Conservation (phyloP, 2,113 vertebrate genomes). For the Genyomyrus donnyi region DNA sequence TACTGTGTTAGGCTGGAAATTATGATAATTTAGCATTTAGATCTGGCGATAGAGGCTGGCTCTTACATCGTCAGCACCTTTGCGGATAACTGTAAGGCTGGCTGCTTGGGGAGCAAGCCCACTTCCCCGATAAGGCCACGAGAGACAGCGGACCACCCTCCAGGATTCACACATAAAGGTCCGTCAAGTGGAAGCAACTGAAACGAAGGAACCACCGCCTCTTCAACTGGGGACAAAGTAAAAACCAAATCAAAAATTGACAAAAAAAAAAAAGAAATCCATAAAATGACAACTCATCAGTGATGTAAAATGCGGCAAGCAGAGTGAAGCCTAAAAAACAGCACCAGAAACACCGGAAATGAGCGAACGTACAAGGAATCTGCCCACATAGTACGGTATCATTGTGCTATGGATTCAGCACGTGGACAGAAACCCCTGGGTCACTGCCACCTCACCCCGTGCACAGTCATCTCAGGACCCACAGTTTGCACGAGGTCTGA, state of each 20-base stretch:
- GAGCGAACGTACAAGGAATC: not conserved
- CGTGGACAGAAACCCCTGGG: not conserved
- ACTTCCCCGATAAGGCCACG: not conserved
- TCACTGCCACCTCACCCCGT: not conserved
- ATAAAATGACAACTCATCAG: not conserved
- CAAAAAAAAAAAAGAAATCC: not conserved
- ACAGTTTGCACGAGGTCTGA: not conserved
- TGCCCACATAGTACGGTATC: not conserved
- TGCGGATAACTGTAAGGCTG: not conserved
- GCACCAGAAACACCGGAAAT: not conserved
- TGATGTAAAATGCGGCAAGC: not conserved
- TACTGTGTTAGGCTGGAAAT: not conserved
- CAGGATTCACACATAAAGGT: not conserved
- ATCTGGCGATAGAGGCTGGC: not conserved
- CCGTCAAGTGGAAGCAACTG: not conserved
- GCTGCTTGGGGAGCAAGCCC: not conserved
- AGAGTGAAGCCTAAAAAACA: not conserved
- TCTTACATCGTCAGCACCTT: not conserved
- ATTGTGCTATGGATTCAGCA: not conserved
- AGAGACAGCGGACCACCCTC: not conserved
- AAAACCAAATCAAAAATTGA: not conserved
- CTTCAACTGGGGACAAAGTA: not conserved
- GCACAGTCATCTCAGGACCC: not conserved
- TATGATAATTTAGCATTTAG: not conserved
- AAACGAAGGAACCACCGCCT: not conserved